Percentiles rank a stretch among this genome's conserved stretches.
phyloP scores from a whole-genome alignment of 2,888 invertebrate species.

The Pyrrhia umbra region DNA sequence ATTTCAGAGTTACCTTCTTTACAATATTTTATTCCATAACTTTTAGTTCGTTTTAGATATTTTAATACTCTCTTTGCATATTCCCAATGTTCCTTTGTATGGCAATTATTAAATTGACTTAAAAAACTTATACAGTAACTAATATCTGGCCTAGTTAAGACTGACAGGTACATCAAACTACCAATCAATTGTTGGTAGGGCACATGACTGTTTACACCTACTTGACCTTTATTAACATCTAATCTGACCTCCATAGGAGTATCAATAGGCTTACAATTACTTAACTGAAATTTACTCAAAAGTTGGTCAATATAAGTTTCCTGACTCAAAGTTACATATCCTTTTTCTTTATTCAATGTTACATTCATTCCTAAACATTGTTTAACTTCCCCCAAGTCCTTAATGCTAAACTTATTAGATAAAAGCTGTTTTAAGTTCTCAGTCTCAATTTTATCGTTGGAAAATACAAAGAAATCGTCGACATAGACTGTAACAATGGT shows the following conservation, averaged over 20 bases:
- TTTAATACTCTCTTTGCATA: too few relatives aligned
- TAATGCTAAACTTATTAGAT: constrained; percentile 33
- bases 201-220: constrained; percentile 2
- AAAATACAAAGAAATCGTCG: constrained; percentile 48
- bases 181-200: constrained; percentile 32
- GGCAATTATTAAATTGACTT: too few relatives aligned
- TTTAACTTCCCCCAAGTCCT: too few relatives aligned
- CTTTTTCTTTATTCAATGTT: too few relatives aligned
- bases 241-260: constrained; percentile 57
- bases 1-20: constrained; percentile 29
- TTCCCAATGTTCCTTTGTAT: too few relatives aligned
- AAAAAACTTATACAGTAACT: too few relatives aligned
- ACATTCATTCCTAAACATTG: too few relatives aligned
- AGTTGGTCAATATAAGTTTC: constrained; percentile 37
- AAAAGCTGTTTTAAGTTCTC: constrained; percentile 17
- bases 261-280: constrained; percentile 40
- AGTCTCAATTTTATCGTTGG: constrained; percentile 18
- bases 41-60: too few relatives aligned
- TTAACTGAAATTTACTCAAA: constrained; percentile 47
- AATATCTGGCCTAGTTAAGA: too few relatives aligned
- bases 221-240: constrained; percentile 20
- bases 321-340: too few relatives aligned
- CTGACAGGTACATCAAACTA: too few relatives aligned
- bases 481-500: constrained; percentile 44
- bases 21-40: constrained; percentile 49